Percentiles rank a stretch among this genome's conserved stretches.
phyloP scores from a whole-genome alignment of 2,888 invertebrate species.

The Thyatira batis region DNA sequence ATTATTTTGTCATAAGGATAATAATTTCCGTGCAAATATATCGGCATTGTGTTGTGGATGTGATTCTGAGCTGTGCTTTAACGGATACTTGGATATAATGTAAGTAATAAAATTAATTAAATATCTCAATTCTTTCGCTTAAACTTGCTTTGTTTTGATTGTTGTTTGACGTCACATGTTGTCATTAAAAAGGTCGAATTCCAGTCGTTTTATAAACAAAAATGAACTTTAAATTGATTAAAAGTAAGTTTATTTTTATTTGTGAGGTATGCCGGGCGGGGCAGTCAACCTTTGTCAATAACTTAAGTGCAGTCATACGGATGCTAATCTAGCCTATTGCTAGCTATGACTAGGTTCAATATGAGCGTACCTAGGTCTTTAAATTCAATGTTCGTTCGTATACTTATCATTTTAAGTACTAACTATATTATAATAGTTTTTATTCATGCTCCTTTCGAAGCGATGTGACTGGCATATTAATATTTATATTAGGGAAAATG shows the following conservation, averaged over 20 bases:
- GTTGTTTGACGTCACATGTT: neutral
- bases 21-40: conserved; percentile 2
- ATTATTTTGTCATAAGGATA: conserved; percentile 13
- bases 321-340: neutral
- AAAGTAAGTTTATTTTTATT: neutral
- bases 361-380: neutral
- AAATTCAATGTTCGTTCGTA: neutral
- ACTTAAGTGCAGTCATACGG: neutral
- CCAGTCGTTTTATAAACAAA: no score
- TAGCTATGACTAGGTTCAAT: neutral
- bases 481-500: no score
- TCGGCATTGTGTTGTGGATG: neutral
- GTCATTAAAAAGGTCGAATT: neutral
- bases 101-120: neutral
- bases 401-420: no score
- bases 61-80: conserved; percentile 9
- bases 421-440: no score
- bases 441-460: no score
- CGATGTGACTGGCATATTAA: no score
- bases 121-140: neutral
- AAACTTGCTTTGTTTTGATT: neutral
- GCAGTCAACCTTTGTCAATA: neutral
- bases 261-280: neutral
- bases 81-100: conserved; percentile 3
- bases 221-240: neutral